Base-by-base conservation (phyloP, 2,113 vertebrate genomes). In the Thalassarche chlororhynchos region DNA sequence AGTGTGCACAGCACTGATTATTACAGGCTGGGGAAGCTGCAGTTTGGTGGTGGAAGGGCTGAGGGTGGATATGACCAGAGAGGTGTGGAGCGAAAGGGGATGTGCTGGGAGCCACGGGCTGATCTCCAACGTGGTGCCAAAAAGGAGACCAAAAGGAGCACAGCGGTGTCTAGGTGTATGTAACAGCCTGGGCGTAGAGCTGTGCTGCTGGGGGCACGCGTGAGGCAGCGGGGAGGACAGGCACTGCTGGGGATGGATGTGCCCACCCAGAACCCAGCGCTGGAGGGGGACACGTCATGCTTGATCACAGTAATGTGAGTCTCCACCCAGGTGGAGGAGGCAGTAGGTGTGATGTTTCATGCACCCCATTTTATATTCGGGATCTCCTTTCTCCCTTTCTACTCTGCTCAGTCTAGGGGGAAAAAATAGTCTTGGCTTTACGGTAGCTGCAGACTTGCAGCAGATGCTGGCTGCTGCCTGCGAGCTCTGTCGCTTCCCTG, bases 241-340 rank as follows among this genome's bases (percentile, higher is more conserved):
- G 31, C 17, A 13, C 19, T 57, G 65, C 65, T 36, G 29, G 36
- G 36, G 31, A 2, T 61, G 68, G 64, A 29, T 47, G 71, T 74
- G 76, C 52, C 40, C 91, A 18, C 36, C 58, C 79, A 34, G 57
- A 34, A 8, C 18, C 24, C 58, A 32, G 36, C 5, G 0, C 65
- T 40, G 46, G 32, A 46, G 46, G 0, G 23, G 40, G 4, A 28
- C 42, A 14, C 0, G 0, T 34, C 1, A 0, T 25, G 17, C n/a
- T 72, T 14, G 8, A 6, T 69, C 46, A 3, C 29, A 10, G 40
- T 8, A 6, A 34, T 0, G 0, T 8, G 25, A 26, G 9, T 34
- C 81, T 69, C 15, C 6, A 2, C 24, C 17, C 5, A 2, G n/a
- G 10, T 83, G 76, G 23, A n/a, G 36, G 51, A 51, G 61, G 51